phyloP scores from a whole-genome alignment of 2,888 invertebrate genomes.

The Leptura quadrifasciata region DNA sequence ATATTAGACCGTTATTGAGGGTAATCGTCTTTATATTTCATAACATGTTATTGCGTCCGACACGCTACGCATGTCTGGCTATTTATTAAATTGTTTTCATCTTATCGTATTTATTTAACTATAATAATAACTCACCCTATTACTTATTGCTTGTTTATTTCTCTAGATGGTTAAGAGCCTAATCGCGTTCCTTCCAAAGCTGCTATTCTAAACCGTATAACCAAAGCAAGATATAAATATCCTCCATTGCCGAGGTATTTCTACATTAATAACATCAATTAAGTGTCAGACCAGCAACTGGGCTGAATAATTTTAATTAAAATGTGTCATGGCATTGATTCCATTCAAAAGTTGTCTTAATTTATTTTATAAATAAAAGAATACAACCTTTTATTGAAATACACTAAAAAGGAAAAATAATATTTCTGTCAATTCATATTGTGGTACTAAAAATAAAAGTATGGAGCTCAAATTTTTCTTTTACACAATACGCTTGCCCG shows the following conservation, averaged over 20 bases:
- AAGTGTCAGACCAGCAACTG: neutral
- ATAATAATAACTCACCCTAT: conserved; percentile 25
- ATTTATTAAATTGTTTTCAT: conserved; percentile 55
- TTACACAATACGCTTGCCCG: no score
- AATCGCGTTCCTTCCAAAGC: conserved; percentile 3
- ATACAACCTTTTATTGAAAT: no score
- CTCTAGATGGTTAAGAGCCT: conserved; percentile 5
- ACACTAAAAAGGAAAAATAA: no score
- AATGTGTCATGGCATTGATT: neutral
- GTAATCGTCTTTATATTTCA: conserved; percentile 65
- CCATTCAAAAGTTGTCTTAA: no score
- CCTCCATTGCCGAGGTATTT: conserved; percentile 1
- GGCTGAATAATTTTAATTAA: neutral
- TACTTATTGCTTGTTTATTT: conserved; percentile 32
- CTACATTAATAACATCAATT: neutral
- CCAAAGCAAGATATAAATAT: conserved; percentile 13
- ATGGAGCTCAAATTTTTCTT: no score
- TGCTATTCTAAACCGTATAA: conserved; percentile 2
- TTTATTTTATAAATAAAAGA: no score
- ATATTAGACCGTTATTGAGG: conserved; percentile 67
- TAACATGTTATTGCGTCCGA: conserved; percentile 62
- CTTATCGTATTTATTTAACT: conserved; percentile 38
- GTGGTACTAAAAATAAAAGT: no score
- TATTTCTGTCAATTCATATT: no score
- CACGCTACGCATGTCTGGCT: conserved; percentile 55